phyloP scores from a whole-genome alignment of 2,797 vertebrate genomes.

The Anguilla pacifica region DNA sequence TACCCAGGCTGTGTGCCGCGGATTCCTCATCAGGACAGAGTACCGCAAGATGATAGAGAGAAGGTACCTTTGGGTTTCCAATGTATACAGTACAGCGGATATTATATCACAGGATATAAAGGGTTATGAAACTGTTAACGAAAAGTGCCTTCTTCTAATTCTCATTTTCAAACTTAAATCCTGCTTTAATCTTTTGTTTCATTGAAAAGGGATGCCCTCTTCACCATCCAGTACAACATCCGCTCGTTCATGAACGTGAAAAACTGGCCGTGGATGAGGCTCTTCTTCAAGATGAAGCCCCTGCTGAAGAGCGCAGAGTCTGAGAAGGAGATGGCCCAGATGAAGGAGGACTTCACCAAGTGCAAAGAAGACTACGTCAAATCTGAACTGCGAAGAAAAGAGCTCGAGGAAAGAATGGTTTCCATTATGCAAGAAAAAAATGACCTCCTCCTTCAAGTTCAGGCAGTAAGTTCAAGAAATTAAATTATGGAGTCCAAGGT shows the following conservation, averaged over 20 bases:
- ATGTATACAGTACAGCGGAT: background rate
- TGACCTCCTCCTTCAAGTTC: slow-evolving; percentile 84
- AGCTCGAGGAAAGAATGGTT: slow-evolving; percentile 89
- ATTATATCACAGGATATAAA: background rate
- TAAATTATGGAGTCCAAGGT: no score
- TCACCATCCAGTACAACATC: slow-evolving; percentile 81
- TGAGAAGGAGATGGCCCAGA: slow-evolving; percentile 42
- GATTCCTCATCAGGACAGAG: slow-evolving; percentile 64
- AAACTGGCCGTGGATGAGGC: slow-evolving; percentile 94
- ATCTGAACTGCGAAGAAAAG: slow-evolving; percentile 83
- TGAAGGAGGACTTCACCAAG: slow-evolving; percentile 77
- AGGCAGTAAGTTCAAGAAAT: slow-evolving; percentile 70
- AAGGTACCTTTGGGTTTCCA: background rate
- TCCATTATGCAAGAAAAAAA: slow-evolving; percentile 86
- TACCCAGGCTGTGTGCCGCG: slow-evolving; percentile 51
- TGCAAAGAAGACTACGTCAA: slow-evolving; percentile 76
- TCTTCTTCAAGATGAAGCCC: slow-evolving; percentile 91
- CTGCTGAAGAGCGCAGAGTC: slow-evolving; percentile 79
- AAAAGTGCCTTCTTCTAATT: background rate
- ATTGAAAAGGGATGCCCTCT: slow-evolving; percentile 71
- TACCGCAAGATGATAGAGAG: slow-evolving; percentile 61
- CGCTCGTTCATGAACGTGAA: slow-evolving; percentile 92
- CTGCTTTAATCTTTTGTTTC: background rate
- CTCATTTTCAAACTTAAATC: background rate
- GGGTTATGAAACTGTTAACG: background rate